These are phyloP conservation scores for Erebia epiphron DNA, from an alignment of 2,888 invertebrate species.

Conservation along the genomic window DNA sequence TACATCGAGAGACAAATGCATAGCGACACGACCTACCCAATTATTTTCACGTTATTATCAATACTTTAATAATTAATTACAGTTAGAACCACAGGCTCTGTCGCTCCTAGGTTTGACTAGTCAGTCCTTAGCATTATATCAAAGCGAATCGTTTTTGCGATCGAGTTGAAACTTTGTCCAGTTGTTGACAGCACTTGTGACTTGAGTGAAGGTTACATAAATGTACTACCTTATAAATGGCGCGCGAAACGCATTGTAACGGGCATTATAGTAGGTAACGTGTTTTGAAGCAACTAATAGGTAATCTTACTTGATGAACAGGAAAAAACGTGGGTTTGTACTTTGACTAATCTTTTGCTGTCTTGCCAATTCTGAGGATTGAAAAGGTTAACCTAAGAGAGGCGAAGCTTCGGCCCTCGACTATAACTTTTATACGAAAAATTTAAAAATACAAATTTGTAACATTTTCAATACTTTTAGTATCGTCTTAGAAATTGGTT, in stretches of 20 bases:
- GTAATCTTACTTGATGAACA: too few species aligned
- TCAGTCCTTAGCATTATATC: neutral
- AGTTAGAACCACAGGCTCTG: neutral
- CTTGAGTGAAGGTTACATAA: too few species aligned
- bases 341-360: too few species aligned
- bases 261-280: too few species aligned
- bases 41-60: conserved; percentile 43
- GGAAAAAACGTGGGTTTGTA: too few species aligned
- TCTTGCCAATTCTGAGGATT: neutral
- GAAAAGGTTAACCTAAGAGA: neutral
- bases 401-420: neutral
- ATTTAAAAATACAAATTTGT: conserved; percentile 79
- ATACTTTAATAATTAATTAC: neutral
- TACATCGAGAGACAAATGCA: conserved; percentile 34
- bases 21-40: conserved; percentile 34
- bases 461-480: conserved; percentile 79
- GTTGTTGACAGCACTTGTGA: too few species aligned
- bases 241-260: too few species aligned
- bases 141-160: too few species aligned
- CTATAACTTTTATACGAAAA: conserved; percentile 30
- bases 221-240: too few species aligned
- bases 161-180: too few species aligned
- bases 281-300: too few species aligned
- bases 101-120: neutral
- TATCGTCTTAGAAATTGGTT: conserved; percentile 74